A percentile compares a stretch with the other conserved stretches of the same genome.
These are phyloP conservation scores for Zenarchopterus dispar DNA, from an alignment of 2,797 vertebrate species.

Conservation along the genomic window DNA sequence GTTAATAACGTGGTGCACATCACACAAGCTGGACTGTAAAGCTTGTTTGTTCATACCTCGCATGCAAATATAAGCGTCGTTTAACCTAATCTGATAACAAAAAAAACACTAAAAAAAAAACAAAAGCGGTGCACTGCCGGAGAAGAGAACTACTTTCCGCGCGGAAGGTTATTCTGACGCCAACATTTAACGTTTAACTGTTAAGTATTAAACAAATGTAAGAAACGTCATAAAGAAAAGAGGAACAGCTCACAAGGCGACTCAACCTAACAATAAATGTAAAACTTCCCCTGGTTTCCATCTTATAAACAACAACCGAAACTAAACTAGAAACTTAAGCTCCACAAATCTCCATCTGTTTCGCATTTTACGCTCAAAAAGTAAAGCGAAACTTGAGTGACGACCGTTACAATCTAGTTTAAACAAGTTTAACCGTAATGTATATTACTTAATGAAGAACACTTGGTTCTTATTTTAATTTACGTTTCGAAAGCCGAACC, in stretches of 20 bases:
- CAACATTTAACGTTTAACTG: not conserved
- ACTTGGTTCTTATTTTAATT: not conserved
- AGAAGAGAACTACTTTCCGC: not conserved
- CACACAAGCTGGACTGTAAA: not conserved
- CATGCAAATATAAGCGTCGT: not conserved
- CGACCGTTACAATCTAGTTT: constrained; percentile 20
- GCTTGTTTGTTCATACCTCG: not conserved
- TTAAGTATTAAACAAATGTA: constrained; percentile 10
- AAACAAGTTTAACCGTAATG: not conserved
- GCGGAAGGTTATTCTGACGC: too few relatives aligned
- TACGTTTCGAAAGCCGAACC: rapidly evolving
- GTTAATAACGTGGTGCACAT: not conserved
- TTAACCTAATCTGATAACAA: constrained; percentile 36
- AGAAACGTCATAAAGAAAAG: constrained; percentile 48
- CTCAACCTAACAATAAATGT: too few relatives aligned
- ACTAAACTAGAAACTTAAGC: not conserved
- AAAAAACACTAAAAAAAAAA: constrained; percentile 17
- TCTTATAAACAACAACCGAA: not conserved
- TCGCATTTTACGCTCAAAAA: not conserved
- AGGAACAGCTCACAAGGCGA: constrained; percentile 26
- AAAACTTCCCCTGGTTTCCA: not conserved
- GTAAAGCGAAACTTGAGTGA: not conserved
- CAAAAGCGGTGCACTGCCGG: not conserved
- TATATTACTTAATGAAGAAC: not conserved
- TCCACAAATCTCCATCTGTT: not conserved